A percentile compares a stretch with the other conserved stretches of the same genome.
phyloP scores from a whole-genome alignment of 2,888 invertebrate genomes.

The Aphrophora alni region DNA sequence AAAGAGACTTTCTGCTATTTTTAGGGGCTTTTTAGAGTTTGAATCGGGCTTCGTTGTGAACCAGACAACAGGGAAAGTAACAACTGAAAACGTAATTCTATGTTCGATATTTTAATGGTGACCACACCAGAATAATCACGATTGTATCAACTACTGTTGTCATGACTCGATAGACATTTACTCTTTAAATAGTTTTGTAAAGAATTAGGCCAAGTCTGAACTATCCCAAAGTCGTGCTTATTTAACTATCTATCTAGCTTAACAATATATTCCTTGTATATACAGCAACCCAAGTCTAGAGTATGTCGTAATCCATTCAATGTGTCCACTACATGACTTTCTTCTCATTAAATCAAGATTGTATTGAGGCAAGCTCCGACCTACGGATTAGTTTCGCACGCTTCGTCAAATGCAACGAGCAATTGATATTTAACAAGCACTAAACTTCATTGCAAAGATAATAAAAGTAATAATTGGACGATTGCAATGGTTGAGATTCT shows the following conservation, averaged over 20 bases:
- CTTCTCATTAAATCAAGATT: slow-evolving; percentile 2
- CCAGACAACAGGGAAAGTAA: too few relatives aligned
- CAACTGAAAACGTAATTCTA: too few relatives aligned
- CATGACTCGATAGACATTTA: too few relatives aligned
- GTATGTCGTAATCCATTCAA: background rate
- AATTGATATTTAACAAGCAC: background rate
- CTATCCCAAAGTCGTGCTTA: background rate
- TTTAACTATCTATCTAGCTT: background rate
- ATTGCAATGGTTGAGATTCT: background rate
- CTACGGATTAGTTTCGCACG: background rate
- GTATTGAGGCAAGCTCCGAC: background rate
- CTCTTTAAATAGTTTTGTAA: too few relatives aligned
- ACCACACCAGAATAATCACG: too few relatives aligned
- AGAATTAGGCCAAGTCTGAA: background rate
- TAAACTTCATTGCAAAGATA: background rate
- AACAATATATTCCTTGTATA: background rate
- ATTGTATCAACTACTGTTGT: too few relatives aligned
- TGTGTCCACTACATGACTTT: background rate
- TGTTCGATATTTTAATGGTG: too few relatives aligned
- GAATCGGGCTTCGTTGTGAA: too few relatives aligned
- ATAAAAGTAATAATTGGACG: background rate
- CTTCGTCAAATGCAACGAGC: background rate
- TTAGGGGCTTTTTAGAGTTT: too few relatives aligned
- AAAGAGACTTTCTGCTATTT: too few relatives aligned
- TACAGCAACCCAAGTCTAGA: background rate